Conservation (phyloP, 2,888 invertebrate genomes). For the Polymixis flavicincta region DNA sequence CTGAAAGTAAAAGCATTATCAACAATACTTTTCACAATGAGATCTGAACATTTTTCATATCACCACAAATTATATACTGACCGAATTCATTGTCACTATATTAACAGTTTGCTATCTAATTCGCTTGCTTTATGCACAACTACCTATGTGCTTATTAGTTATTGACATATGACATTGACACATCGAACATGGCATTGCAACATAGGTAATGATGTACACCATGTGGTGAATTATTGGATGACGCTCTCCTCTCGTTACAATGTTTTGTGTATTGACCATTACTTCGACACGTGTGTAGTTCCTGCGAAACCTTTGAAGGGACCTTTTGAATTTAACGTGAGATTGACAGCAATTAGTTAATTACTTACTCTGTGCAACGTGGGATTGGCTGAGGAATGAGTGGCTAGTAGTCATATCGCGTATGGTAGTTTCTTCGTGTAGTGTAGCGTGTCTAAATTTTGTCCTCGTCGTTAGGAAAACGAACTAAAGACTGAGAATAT, state of each 20-base stretch:
- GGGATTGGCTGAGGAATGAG: not conserved
- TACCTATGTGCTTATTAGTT: constrained; percentile 78
- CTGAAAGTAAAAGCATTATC: constrained; percentile 73
- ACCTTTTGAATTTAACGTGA: not conserved
- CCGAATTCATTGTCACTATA: constrained; percentile 81
- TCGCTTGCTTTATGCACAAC: constrained; percentile 67
- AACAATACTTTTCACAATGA: constrained; percentile 57
- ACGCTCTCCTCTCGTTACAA: constrained; percentile 78
- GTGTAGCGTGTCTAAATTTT: not conserved
- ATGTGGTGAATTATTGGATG: constrained; percentile 71
- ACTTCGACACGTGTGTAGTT: constrained; percentile 77
- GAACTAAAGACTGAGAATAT: not conserved
- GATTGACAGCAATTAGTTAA: not conserved
- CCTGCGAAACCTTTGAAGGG: constrained; percentile 70
- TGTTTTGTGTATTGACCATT: constrained; percentile 83
- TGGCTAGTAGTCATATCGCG: not conserved
- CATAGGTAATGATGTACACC: constrained; percentile 65
- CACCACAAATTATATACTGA: constrained; percentile 69
- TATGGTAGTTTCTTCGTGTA: not conserved
- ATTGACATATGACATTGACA: no score
- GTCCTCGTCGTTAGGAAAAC: not conserved
- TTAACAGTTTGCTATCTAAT: constrained; percentile 71
- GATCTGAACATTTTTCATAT: constrained; percentile 18
- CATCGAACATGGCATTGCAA: constrained; percentile 83
- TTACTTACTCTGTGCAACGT: not conserved